phyloP scores from a whole-genome alignment of 2,797 vertebrate species.

The Scleropages formosus region DNA sequence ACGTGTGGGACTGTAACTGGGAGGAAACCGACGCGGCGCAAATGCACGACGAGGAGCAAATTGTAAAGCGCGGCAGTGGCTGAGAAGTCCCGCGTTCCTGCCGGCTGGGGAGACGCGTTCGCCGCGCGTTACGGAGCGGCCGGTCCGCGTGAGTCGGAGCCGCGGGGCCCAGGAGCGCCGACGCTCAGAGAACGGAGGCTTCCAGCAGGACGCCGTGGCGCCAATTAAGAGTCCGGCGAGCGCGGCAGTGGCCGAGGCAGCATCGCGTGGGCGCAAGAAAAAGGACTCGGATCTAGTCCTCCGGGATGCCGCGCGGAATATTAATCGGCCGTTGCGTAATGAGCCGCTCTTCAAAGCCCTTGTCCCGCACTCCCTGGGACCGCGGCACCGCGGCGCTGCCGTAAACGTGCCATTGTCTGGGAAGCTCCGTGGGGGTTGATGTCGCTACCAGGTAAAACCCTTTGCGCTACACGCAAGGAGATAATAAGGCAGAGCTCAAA shows the following conservation, averaged over 20 bases:
- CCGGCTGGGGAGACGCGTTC: neutral
- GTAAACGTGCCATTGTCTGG: too few species aligned
- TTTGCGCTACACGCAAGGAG: too few species aligned
- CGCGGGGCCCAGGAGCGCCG: conserved; percentile 38
- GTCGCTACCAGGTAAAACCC: too few species aligned
- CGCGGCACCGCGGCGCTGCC: too few species aligned
- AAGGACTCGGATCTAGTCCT: conserved; percentile 63
- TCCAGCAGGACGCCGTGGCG: conserved; percentile 48
- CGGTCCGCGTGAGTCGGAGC: conserved; percentile 31
- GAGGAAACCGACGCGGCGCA: neutral
- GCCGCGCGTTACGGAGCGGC: neutral
- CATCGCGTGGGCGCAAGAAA: conserved; percentile 60
- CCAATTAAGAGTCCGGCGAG: conserved; percentile 61
- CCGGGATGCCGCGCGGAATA: conserved; percentile 59
- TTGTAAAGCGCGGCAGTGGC: neutral
- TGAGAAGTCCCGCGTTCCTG: neutral
- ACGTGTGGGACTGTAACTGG: neutral
- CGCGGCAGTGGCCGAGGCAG: conserved; percentile 48
- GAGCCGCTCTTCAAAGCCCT: conserved; percentile 49
- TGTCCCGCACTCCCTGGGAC: neutral
- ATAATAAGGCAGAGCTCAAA: too few species aligned
- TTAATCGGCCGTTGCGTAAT: conserved; percentile 66
- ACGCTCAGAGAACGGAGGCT: conserved; percentile 59
- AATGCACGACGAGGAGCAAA: neutral
- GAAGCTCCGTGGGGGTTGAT: too few species aligned